Conservation (phyloP, 2,797 vertebrate genomes). For the Poecilia velifera region DNA sequence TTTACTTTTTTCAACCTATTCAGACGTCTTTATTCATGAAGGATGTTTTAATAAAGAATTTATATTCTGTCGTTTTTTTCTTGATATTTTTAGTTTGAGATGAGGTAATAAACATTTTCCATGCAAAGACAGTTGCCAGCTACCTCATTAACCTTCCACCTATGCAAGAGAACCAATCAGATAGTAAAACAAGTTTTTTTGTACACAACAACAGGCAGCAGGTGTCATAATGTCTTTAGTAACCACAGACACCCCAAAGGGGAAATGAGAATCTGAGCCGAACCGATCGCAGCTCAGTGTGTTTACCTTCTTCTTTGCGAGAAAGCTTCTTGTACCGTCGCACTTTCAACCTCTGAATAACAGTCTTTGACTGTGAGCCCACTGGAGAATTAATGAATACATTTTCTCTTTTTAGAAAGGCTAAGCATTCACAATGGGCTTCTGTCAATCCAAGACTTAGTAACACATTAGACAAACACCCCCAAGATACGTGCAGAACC, state of each 20-base stretch:
- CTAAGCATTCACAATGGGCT: slow-evolving; percentile 9
- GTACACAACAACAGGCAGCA: neutral
- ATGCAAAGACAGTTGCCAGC: neutral
- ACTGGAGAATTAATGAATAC: neutral
- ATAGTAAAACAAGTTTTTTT: neutral
- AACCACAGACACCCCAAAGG: neutral
- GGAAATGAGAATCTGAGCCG: neutral
- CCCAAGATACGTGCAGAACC: neutral
- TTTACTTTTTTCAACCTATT: neutral
- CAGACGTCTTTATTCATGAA: neutral
- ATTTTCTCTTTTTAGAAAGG: neutral
- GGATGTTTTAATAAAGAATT: neutral
- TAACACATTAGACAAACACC: slow-evolving; percentile 4
- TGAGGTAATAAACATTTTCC: neutral
- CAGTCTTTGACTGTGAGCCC: neutral
- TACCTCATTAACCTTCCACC: neutral
- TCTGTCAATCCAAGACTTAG: slow-evolving; percentile 5
- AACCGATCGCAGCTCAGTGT: neutral
- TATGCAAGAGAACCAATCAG: neutral
- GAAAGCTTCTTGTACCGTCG: neutral
- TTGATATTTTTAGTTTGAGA: neutral
- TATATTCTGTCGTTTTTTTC: neutral
- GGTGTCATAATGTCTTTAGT: neutral
- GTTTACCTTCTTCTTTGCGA: neutral
- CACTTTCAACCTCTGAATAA: neutral